Conservation (phyloP, 2,888 invertebrate genomes). For the Agrochola macilenta region DNA sequence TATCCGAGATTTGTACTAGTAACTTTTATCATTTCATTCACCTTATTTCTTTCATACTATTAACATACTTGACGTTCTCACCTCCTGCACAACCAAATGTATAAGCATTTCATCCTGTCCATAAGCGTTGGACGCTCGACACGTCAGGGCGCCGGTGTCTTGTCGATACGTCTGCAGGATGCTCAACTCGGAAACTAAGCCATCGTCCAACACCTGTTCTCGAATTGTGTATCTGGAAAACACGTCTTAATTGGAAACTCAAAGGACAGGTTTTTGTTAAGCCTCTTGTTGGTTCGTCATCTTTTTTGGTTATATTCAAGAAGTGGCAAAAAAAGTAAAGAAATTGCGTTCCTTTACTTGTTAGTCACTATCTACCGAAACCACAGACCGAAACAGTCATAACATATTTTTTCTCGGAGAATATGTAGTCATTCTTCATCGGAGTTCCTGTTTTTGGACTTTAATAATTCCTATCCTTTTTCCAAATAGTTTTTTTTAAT, state of each 20-base stretch:
- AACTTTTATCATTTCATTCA: not conserved
- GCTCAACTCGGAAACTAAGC: conserved; percentile 96
- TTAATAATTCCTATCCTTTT: not conserved
- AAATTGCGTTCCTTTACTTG: not conserved
- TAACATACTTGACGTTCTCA: conserved; percentile 76
- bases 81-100: conserved; percentile 96
- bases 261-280: not conserved
- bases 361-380: not conserved
- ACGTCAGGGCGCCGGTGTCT: conserved; percentile 97
- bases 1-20: not conserved
- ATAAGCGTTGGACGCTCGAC: conserved; percentile 96
- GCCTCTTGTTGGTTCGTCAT: not conserved
- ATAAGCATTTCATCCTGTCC: conserved; percentile 97
- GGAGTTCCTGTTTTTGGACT: not conserved
- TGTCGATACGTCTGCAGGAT: conserved; percentile 96
- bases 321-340: not conserved
- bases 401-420: not conserved
- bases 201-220: conserved; percentile 94
- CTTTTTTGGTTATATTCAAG: not conserved
- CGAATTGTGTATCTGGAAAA: conserved; percentile 92
- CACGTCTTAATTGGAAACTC: not conserved
- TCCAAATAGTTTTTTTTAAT: not conserved
- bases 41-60: not conserved
- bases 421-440: not conserved
- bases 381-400: no score